A percentile compares a stretch with the other conserved stretches of the same genome.
phyloP scores from a whole-genome alignment of 2,888 invertebrate genomes.

The Pristionchus maxplancki region DNA sequence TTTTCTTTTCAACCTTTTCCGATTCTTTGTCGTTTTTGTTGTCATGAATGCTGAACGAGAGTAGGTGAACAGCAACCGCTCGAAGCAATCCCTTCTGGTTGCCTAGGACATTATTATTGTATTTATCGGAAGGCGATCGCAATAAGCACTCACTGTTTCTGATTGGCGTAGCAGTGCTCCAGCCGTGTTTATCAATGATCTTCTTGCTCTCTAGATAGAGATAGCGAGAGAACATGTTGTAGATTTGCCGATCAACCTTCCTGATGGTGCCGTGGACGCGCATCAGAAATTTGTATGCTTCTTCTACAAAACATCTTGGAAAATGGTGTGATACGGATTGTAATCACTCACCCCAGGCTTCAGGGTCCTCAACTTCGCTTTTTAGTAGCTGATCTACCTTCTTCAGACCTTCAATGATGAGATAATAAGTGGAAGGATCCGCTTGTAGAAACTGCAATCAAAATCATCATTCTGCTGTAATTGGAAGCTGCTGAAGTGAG shows the following conservation, averaged over 20 bases:
- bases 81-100: neutral
- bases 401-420: too few species aligned
- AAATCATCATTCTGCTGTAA: too few species aligned
- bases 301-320: neutral
- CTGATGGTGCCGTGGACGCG: neutral
- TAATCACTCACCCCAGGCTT: neutral
- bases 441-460: neutral
- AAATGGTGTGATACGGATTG: too few species aligned
- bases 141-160: neutral
- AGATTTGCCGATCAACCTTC: neutral
- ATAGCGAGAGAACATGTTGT: neutral
- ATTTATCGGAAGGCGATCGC: neutral
- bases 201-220: neutral
- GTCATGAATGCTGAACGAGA: neutral
- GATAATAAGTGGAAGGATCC: neutral
- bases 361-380: neutral
- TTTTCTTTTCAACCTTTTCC: neutral
- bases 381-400: too few species aligned
- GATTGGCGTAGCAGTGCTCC: neutral
- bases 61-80: neutral
- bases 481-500: neutral
- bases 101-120: neutral
- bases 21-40: neutral
- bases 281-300: conserved; percentile 7
- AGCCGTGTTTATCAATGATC: neutral